A percentile compares a stretch with the other conserved stretches of the same genome.
phyloP scores from a whole-genome alignment of 2,888 invertebrate genomes.

The Amaurobius ferox region DNA sequence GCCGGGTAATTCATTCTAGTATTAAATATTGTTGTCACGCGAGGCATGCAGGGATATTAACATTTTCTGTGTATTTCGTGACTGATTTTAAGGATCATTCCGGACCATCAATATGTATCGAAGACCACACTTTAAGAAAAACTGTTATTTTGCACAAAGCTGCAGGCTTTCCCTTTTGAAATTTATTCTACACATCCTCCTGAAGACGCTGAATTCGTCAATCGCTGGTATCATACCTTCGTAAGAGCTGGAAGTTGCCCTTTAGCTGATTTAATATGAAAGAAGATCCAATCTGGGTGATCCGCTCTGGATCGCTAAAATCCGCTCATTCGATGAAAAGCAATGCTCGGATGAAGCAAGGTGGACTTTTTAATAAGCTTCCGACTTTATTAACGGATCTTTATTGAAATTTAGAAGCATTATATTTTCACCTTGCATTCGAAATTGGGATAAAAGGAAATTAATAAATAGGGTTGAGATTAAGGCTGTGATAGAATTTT shows the following conservation, averaged over 20 bases:
- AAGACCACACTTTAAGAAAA: too few species aligned
- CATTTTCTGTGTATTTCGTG: too few species aligned
- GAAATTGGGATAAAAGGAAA: slow-evolving; percentile 47
- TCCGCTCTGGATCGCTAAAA: slow-evolving; percentile 55
- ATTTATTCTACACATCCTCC: slow-evolving; percentile 26
- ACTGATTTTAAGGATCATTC: too few species aligned
- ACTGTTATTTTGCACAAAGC: too few species aligned
- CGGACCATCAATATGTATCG: too few species aligned
- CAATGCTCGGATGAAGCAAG: slow-evolving; percentile 31
- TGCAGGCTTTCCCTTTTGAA: slow-evolving; percentile 38
- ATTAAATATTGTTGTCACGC: too few species aligned
- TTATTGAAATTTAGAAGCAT: slow-evolving; percentile 68
- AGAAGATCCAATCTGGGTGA: slow-evolving; percentile 59
- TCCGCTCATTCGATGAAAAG: slow-evolving; percentile 31
- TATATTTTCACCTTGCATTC: slow-evolving; percentile 32
- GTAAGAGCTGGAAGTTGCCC: slow-evolving; percentile 53
- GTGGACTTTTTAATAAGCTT: slow-evolving; percentile 46
- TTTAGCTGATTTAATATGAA: slow-evolving; percentile 67
- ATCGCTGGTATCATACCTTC: slow-evolving; percentile 33
- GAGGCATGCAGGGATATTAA: too few species aligned
- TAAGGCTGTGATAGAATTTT: slow-evolving; percentile 50
- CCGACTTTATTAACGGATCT: slow-evolving; percentile 64
- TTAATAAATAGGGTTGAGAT: slow-evolving; percentile 65
- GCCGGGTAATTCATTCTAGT: too few species aligned
- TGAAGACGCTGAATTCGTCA: slow-evolving; percentile 49